phyloP scores from a whole-genome alignment of 2,797 vertebrate species.

The Scleropages formosus region DNA sequence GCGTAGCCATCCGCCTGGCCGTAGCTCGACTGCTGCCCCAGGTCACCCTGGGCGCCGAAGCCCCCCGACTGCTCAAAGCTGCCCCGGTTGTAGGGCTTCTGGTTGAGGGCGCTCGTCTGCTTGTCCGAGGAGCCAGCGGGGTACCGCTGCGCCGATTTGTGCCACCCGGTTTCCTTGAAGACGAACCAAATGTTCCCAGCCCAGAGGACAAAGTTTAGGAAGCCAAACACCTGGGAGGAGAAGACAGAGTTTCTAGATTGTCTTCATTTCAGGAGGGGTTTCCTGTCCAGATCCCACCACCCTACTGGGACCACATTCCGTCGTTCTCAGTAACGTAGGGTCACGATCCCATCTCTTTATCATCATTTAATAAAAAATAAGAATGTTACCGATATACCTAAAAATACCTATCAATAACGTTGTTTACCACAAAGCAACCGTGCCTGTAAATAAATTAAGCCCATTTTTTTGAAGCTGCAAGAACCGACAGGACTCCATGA shows the following conservation, averaged over 20 bases:
- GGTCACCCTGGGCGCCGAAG: conserved; percentile 72
- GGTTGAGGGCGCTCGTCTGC: conserved; percentile 76
- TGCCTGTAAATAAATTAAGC: too few relatives aligned
- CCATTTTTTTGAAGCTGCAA: too few relatives aligned
- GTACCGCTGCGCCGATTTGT: conserved; percentile 79
- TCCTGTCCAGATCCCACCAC: too few relatives aligned
- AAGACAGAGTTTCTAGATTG: not conserved
- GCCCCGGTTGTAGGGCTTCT: conserved; percentile 74
- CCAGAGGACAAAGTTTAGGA: conserved; percentile 97
- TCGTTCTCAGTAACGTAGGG: too few relatives aligned
- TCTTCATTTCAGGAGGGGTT: not conserved
- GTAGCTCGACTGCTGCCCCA: conserved; percentile 74
- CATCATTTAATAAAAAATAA: too few relatives aligned
- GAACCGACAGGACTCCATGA: too few relatives aligned
- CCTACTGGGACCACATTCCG: too few relatives aligned
- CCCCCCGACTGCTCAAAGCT: conserved; percentile 73
- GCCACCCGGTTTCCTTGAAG: conserved; percentile 97
- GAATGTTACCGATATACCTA: too few relatives aligned
- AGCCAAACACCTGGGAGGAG: conserved; percentile 83
- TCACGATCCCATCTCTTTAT: too few relatives aligned
- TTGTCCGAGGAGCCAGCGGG: conserved; percentile 77
- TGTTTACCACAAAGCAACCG: too few relatives aligned
- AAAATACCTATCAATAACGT: too few relatives aligned
- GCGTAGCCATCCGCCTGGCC: conserved; percentile 79
- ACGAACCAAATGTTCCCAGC: conserved; percentile 99